Base-by-base conservation (phyloP, 2,113 vertebrate species). In the Nibea coibor region DNA sequence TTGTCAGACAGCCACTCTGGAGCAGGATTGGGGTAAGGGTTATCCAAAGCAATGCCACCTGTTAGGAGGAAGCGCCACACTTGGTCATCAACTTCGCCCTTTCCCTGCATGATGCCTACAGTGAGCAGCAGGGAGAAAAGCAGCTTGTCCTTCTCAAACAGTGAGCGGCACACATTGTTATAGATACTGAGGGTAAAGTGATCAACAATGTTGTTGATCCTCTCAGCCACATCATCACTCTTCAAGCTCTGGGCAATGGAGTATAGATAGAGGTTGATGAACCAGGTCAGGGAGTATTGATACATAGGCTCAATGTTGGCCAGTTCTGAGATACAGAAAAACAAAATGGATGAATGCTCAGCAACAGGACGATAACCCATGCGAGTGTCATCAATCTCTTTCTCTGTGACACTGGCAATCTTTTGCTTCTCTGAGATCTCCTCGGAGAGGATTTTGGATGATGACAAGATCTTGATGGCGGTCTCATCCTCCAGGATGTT, bases 261-360 rank as follows among this genome's bases (percentile, higher is more conserved):
- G 0, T 92, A 94, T 57, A 96, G 56, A 9, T 97, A 99, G 47
- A 98, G 94, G 83, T 96, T 94, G 77, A 98, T 96, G 90, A 98
- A 98, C 97, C 97, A 99, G 4, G 87, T 93, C 82, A 98, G 62
- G 0, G 97, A 99, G 86, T 98, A 98, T 56, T 98, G 97, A 86
- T 99, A 99, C 97, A 99, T 98, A 0, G 97, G 97, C 66, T 99
- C 97, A 1, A 99, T 97, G 89, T 98, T 95, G 64, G 97, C 97
- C 82, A 99, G 85, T 19, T 98, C 97, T 14, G 97, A 97, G 86
- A 97, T 96, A 79, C 97, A 98, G 82, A 99, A 98, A 92, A 98
- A 98, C 56, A 97, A 75, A 76, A 96, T 93, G 70, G 97, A 94
- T 0, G 97, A 98, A 87, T 97, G 97, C 50, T 95, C 54, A 14